Percentiles rank a stretch among this genome's conserved stretches.
phyloP scores from a whole-genome alignment of 2,888 invertebrate genomes.

The Didymodactylos carnosus region DNA sequence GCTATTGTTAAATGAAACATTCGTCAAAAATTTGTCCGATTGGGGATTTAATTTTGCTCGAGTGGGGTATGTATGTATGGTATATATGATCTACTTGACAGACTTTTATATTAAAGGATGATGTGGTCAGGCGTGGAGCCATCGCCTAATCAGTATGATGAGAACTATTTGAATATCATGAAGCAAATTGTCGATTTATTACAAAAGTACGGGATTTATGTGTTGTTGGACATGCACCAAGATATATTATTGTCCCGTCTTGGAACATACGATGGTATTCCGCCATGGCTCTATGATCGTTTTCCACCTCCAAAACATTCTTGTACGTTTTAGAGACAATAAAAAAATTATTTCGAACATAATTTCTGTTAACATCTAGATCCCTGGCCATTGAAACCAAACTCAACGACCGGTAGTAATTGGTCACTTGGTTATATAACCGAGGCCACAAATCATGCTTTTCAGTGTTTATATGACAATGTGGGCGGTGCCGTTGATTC shows the following conservation, averaged over 20 bases:
- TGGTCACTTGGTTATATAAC: constrained; percentile 19
- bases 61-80: constrained; percentile 16
- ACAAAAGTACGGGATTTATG: constrained; percentile 18
- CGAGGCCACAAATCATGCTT: constrained; percentile 19
- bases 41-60: constrained; percentile 24
- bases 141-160: constrained; percentile 16
- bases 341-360: neutral
- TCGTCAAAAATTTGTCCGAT: constrained; percentile 16
- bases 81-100: too few species aligned
- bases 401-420: neutral
- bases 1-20: constrained; percentile 15
- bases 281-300: constrained; percentile 20
- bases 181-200: constrained; percentile 17
- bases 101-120: neutral
- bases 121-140: constrained; percentile 24
- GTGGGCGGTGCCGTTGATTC: constrained; percentile 15
- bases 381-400: constrained; percentile 22
- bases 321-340: neutral
- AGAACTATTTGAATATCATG: constrained; percentile 19
- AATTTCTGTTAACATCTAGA: neutral
- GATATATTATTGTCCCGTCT: constrained; percentile 18
- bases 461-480: constrained; percentile 22
- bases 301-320: constrained; percentile 18
- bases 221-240: constrained; percentile 23
- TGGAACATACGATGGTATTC: constrained; percentile 21